These are phyloP conservation scores for Apoda limacodes DNA, from an alignment of 2,888 invertebrate genomes.

Conservation along the genomic window DNA sequence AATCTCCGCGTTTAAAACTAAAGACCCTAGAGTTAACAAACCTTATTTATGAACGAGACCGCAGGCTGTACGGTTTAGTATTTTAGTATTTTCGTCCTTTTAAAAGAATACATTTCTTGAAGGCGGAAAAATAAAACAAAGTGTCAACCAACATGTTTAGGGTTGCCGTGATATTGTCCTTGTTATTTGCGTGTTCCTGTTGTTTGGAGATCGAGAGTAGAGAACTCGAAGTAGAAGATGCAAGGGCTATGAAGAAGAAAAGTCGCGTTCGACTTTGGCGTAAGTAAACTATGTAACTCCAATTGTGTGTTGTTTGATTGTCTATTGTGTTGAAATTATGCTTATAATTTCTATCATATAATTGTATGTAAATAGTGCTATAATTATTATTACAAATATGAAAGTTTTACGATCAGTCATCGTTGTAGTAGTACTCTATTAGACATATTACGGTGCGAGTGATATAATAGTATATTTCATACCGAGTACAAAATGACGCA, in stretches of 20 bases:
- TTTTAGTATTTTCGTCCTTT: slow-evolving; percentile 9
- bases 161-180: slow-evolving; percentile 29
- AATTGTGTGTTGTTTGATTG: too few relatives aligned
- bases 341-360: too few relatives aligned
- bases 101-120: slow-evolving; percentile 7
- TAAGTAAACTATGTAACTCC: slow-evolving; percentile 35
- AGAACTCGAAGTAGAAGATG: slow-evolving; percentile 36
- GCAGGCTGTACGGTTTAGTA: slow-evolving; percentile 31
- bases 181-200: slow-evolving; percentile 41
- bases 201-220: slow-evolving; percentile 41
- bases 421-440: too few relatives aligned
- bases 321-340: too few relatives aligned
- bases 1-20: slow-evolving; percentile 28
- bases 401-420: too few relatives aligned
- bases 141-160: slow-evolving; percentile 31
- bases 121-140: slow-evolving; percentile 2
- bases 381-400: too few relatives aligned
- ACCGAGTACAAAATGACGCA: too few relatives aligned
- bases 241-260: slow-evolving; percentile 53
- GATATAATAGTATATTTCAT: too few relatives aligned
- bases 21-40: slow-evolving; percentile 21
- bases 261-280: slow-evolving; percentile 39
- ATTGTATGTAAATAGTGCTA: too few relatives aligned
- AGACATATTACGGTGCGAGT: too few relatives aligned
- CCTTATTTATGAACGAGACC: slow-evolving; percentile 46